Base-by-base conservation (phyloP, 2,113 vertebrate genomes). In the Helogale parvula region DNA sequence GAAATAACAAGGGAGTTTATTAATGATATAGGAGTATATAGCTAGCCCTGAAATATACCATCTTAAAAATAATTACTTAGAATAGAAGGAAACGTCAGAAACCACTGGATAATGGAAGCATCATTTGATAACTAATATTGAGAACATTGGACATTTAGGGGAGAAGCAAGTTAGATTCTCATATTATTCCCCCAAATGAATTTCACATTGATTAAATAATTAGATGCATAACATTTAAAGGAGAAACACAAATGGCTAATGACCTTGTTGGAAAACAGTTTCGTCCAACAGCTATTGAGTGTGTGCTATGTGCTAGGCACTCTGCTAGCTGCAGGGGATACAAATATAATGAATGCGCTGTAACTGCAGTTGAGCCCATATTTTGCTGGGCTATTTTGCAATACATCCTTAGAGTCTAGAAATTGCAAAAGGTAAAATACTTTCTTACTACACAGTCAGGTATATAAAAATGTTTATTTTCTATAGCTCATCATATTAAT, bases 211-310 rank as follows among this genome's bases (percentile, higher is more conserved):
- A 71, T 71, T 80, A 21, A 71, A 79, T 68, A 95, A 84, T 35
- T 77, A 69, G 57, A 85, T 95, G 63, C 31, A 79, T 69, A 87
- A 38, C 27, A 85, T 77, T 90, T 90, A 95, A 83, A 84, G 54
- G 33, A 66, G n/a, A 95, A 90, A 68, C 25, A 71, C 6, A 80
- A 63, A 65, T 45, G 41, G 11, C 33, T 87, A 82, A 14, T 81
- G 92, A 87, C 52, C 54, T 92, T 87, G 25, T 74, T 81, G 89
- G 81, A 81, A 95, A 95, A 79, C 38, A 17, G 10, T 80, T 71
- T 92, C 16, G 29, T 33, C 74, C 41, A 71, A 91, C 52, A 71
- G 50, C 71, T 50, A 69, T 14, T 90, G 88, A 85, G 41, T 27
- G 19, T 57, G 14, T 25, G 19, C 60, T 68, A 57, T 68, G 47